Base-by-base conservation (phyloP, 2,797 vertebrate genomes). In the Cheracebus regulus region DNA sequence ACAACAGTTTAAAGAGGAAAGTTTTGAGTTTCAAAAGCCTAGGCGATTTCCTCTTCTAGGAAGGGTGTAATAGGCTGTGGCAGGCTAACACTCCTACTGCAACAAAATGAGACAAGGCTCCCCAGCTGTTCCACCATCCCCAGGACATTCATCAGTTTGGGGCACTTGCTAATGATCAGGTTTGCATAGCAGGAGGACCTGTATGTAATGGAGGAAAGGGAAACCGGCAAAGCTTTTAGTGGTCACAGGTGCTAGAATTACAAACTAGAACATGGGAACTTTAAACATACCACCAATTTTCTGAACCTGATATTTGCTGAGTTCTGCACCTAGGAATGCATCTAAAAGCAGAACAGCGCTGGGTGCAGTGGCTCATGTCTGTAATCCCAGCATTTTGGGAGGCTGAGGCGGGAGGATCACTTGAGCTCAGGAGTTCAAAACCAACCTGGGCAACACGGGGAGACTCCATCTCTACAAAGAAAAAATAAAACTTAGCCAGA, bases 181-280 rank as follows among this genome's bases (percentile, higher is more conserved):
- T n/a, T 92, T 93, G 41, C 70, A 75, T n/a, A 83, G 73, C 90
- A 90, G 22, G 70, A 92, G 58, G 92, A 41, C 48, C n/a, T 89
- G 44, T 87, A 72, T 89, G 44, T 87, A 72, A 57, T 46, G 57
- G 79, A 91, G 13, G 41, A 90, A 90, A 92, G 57, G 88, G 86
- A 84, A 95, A 83, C 1, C 39, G 83, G 76, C 28, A 55, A 91
- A 96, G 80, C 87, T 75, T 67, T 93, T 86, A 76, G 78, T 87
- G 46, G 36, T 36, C 72, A 93, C 44, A 39, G 10, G 33, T 80
- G 36, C 30, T 72, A 50, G 75, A 61, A 73, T 48, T 39, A 46
- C 30, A 81, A 55, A 88, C 41, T 73, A 50, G 67, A 93, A 46
- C 3, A 81, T 4, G 33, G n/a, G 70, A 58, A 6, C 44, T 22